Evolutionary conservation across 1,140 invertebrate genomes (phyloP), one percentile per base, ranked within the genome.

Genomic region (Mylabris phalerata): DNA sequence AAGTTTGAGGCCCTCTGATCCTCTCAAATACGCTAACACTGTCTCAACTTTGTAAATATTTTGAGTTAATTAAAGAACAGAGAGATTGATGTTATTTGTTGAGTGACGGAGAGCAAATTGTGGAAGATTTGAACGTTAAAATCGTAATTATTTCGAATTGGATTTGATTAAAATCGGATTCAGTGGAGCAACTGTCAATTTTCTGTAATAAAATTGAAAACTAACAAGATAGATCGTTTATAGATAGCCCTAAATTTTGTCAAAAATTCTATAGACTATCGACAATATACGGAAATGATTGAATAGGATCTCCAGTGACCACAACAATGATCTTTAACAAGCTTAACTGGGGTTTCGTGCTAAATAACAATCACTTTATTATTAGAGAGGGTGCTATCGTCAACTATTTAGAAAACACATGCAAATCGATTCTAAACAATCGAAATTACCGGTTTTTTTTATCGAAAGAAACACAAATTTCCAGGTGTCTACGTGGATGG

Each of bases 1-100:
- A 1, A 19, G 41, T 42, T 42, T 42, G 4, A 11, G 41, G 4
- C 3, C 9, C 41, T 6, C 41, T 42, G 41, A 4, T n/a, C 41
- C 11, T 32, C 7, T 7, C 32, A 4, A 7, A 5, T 32, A 32
- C 32, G n/a, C 51, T 44, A 32, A 54, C 51, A 54, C 51, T 54
- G 51, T 54, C 41, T 45, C 41, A 54, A 24, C 58, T 63, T 25
- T 44, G 62, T 48, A 63, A 63, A 63, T 63, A 63, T 63, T 63
- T 60, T 60, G 58, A 63, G 62, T 63, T 63, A 63, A 63, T 63
- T 63, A 63, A 63, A 63, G 62, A 63, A 49, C 54, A 60, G 43
- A 59, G 57, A 55, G 59, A 51, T 57, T 55, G 19, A 19, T 19
- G 57, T 57, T 57, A 42, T 44, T 60, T 57, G 59, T 63, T 63